Base-by-base conservation (phyloP, 2,113 vertebrate genomes). In the Syngnathoides biaculeatus region DNA sequence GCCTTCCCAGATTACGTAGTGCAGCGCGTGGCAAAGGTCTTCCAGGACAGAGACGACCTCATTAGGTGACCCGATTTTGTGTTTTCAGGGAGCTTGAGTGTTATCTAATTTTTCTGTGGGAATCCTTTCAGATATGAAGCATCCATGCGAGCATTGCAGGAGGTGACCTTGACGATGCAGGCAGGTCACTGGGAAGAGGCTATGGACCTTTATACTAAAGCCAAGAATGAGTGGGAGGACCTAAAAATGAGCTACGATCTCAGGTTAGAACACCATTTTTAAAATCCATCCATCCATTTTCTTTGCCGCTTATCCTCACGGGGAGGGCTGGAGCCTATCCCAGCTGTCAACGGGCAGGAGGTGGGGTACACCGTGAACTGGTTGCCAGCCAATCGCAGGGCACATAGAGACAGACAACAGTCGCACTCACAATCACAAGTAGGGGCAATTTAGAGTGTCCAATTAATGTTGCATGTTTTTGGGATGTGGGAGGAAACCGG, bases 21-120 rank as follows among this genome's bases (percentile, higher is more conserved):
- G 17, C 86, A 86, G 52, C 93, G 95, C 72, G 80, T 64, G 50
- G 90, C 90, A 8, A 92, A 67, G 7, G 82, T 98, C 77, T 98
- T 98, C 86, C 91, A 79, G 73, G 93, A 95, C 79, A 91, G 95
- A 86, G 95, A 96, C 0, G 96, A 98, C 71, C 94, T 98, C 4
- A 92, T 98, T 80, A 93, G 40, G 47, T 42, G 0, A 26, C 6
- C 43, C 20, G 40, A 1, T 24, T 55, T 6, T 27, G 14, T 40
- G 57, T 65, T 1, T 26, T 0, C 4, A 17, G 38, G 17, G 15
- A 24, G 20, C 15, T 56, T n/a, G 39, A 45, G 26, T 22, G 5
- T 39, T 8, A n/a, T 20, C 42, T 58, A 12, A 42, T 39, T 15
- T 22, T 26, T 65, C 30, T 65, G 39, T n/a, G 63, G 8, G 45